Percentiles rank a stretch among this genome's conserved stretches.
These are phyloP conservation scores for Hoplostethus atlanticus DNA, from an alignment of 2,797 vertebrate genomes.

Conservation along the genomic window DNA sequence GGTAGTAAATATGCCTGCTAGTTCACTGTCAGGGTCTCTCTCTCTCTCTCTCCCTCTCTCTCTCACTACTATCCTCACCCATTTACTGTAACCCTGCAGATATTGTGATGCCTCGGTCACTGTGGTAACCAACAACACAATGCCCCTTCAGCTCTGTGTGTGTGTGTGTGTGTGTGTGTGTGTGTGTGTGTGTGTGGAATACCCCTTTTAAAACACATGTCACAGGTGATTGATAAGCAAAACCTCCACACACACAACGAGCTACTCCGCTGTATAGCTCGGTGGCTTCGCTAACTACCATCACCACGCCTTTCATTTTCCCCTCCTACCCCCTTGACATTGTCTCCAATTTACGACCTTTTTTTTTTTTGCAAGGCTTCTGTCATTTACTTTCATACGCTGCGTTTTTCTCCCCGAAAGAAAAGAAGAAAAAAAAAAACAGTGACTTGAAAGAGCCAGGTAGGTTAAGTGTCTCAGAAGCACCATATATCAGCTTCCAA, in stretches of 20 bases:
- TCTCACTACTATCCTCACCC: constrained; percentile 6
- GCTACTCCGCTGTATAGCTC: constrained; percentile 20
- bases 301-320: constrained; percentile 47
- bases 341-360: constrained; percentile 48
- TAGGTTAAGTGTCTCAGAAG: constrained; percentile 50
- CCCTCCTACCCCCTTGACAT: constrained; percentile 50
- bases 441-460: constrained; percentile 66
- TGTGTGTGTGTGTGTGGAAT: constrained; percentile 22
- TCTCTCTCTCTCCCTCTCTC: background rate
- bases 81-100: constrained; percentile 45
- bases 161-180: constrained; percentile 2
- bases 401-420: constrained; percentile 37
- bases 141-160: constrained; percentile 14
- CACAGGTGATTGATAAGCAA: constrained; percentile 47
- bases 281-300: constrained; percentile 41
- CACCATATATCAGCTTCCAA: constrained; percentile 63
- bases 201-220: constrained; percentile 37
- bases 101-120: constrained; percentile 40
- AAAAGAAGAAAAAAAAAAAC: constrained; percentile 55
- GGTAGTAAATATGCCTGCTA: constrained; percentile 49
- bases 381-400: constrained; percentile 64
- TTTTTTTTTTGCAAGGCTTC: constrained; percentile 55
- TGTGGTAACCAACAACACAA: constrained; percentile 59
- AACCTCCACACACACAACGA: constrained; percentile 20
- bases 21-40: constrained; percentile 11